Evolutionary conservation across 2,888 invertebrate genomes (phyloP).

Genomic region (Rhimphoctona megacephalus): DNA sequence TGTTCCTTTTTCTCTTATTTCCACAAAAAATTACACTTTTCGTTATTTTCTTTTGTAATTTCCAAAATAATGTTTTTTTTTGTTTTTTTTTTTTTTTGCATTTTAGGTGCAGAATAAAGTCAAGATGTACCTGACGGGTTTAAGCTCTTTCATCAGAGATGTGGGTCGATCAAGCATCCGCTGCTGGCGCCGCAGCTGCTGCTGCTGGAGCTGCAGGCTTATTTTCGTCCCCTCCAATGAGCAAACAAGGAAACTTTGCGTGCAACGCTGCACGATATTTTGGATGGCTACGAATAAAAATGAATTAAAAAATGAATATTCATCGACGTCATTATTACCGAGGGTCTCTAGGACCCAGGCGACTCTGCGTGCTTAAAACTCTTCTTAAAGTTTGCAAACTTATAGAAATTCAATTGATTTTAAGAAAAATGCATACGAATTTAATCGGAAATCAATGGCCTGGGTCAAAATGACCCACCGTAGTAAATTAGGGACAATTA

Average conservation of each 20-base stretch:
- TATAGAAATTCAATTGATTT: no score
- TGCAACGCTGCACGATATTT: constrained; percentile 92
- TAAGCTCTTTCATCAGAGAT: constrained; percentile 66
- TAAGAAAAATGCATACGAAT: neutral
- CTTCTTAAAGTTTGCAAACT: neutral
- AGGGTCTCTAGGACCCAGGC: neutral
- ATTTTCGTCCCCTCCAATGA: constrained; percentile 86
- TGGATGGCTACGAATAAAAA: constrained; percentile 88
- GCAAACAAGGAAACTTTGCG: constrained; percentile 92
- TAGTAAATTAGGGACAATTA: neutral
- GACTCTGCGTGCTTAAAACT: neutral
- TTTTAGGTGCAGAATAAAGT: constrained; percentile 10
- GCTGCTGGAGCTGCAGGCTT: constrained; percentile 81
- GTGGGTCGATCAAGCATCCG: constrained; percentile 69
- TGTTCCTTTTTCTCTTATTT: no score
- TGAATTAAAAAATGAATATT: neutral
- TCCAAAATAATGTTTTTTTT: neutral
- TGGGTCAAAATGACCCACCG: neutral
- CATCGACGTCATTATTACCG: neutral
- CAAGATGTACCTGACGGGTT: neutral
- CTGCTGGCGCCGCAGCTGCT: constrained; percentile 86
- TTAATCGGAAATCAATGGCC: neutral
- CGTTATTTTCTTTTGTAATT: neutral
- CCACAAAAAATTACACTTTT: no score
- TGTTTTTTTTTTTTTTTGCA: constrained; percentile 13